Evolutionary conservation across 2,113 vertebrate species (phyloP).

Genomic region (Gorilla gorilla): DNA sequence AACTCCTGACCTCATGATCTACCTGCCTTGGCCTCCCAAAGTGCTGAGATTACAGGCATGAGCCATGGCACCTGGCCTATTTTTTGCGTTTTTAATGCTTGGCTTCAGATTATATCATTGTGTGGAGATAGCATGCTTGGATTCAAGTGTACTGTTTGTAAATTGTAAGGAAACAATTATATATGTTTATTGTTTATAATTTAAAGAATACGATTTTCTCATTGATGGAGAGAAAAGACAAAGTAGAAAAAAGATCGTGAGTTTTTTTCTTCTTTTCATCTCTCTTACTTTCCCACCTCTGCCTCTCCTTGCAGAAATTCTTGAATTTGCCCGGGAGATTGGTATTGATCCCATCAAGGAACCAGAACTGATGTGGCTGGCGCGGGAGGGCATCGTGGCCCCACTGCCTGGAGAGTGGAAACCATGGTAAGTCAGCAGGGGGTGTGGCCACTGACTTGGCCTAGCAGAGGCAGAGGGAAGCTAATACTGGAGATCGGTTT

Average conservation of each 20-base stretch:
- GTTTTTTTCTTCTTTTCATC: neutral
- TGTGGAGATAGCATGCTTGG: neutral
- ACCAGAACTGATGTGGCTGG: slow-evolving; percentile 94
- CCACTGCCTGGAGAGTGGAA: slow-evolving; percentile 92
- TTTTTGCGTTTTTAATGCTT: neutral
- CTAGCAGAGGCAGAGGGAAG: neutral
- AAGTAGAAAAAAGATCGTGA: neutral
- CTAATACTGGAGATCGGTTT: neutral
- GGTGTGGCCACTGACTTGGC: neutral
- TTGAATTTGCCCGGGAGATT: slow-evolving; percentile 89
- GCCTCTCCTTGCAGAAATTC: slow-evolving; percentile 86
- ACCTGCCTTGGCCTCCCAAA: too few relatives aligned
- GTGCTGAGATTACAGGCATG: too few relatives aligned
- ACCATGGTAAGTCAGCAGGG: slow-evolving; percentile 86
- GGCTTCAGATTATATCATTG: slow-evolving; percentile 2
- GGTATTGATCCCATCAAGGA: slow-evolving; percentile 94
- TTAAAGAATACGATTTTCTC: slow-evolving; percentile 21
- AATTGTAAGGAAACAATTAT: neutral
- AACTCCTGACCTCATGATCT: too few relatives aligned
- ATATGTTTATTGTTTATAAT: neutral
- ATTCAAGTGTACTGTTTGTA: neutral
- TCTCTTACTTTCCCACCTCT: neutral
- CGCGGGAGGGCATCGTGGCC: slow-evolving; percentile 92
- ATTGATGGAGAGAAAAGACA: neutral
- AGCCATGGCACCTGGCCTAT: too few relatives aligned